Evolutionary conservation across 2,113 vertebrate species (phyloP).

Genomic region (Pogona vitticeps): DNA sequence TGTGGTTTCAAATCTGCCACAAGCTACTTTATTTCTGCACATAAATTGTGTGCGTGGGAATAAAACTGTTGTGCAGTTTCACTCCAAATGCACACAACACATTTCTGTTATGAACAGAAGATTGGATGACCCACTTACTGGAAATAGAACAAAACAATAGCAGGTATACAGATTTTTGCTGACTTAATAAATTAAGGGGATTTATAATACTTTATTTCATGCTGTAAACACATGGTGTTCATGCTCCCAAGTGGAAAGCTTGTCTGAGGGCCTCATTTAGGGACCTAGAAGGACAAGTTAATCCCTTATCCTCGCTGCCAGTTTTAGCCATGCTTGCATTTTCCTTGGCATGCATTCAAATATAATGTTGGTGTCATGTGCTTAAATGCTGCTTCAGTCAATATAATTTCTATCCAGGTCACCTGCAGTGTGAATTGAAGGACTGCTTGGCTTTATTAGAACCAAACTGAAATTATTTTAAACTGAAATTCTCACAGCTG

Average conservation of each 20-base stretch:
- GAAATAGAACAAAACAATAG: slow-evolving; percentile 53
- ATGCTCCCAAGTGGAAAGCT: slow-evolving; percentile 66
- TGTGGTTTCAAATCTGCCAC: slow-evolving; percentile 16
- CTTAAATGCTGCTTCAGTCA: slow-evolving; percentile 65
- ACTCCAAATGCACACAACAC: slow-evolving; percentile 44
- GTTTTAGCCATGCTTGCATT: slow-evolving; percentile 57
- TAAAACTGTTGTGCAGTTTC: slow-evolving; percentile 58
- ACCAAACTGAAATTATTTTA: slow-evolving; percentile 62
- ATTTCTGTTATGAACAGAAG: slow-evolving; percentile 60
- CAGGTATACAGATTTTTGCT: slow-evolving; percentile 14
- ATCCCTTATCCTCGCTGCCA: slow-evolving; percentile 60
- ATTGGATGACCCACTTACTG: slow-evolving; percentile 53
- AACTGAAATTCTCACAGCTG: slow-evolving; percentile 66
- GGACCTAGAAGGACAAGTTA: slow-evolving; percentile 65
- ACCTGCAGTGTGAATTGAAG: slow-evolving; percentile 52
- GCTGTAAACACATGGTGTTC: slow-evolving; percentile 52
- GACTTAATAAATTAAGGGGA: slow-evolving; percentile 4
- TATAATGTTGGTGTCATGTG: slow-evolving; percentile 60
- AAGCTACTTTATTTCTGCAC: slow-evolving; percentile 26
- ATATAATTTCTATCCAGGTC: slow-evolving; percentile 65
- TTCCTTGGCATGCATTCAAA: slow-evolving; percentile 75
- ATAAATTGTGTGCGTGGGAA: slow-evolving; percentile 1
- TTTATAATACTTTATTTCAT: slow-evolving; percentile 22
- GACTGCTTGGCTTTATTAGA: slow-evolving; percentile 63
- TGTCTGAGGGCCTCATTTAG: slow-evolving; percentile 67